Conservation (phyloP, 1,140 invertebrate genomes). For the Penaeus chinensis region DNA sequence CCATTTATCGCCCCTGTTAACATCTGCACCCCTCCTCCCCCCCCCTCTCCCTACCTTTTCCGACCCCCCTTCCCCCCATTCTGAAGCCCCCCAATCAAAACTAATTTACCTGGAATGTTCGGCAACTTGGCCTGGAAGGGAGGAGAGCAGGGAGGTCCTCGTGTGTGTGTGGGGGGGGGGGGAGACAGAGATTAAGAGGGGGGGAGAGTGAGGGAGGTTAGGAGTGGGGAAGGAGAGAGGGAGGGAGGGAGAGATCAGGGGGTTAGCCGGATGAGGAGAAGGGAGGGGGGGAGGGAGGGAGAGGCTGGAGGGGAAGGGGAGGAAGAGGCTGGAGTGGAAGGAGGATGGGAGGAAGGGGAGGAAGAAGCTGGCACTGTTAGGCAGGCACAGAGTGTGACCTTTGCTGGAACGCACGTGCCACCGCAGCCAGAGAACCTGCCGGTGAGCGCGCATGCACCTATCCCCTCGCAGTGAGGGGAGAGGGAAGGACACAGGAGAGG, state of each 20-base stretch:
- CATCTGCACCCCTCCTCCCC: no score
- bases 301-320: background rate
- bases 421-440: no score
- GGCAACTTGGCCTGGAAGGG: background rate
- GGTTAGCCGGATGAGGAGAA: background rate
- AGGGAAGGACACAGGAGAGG: background rate
- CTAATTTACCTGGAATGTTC: no score
- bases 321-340: background rate
- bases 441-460: no score
- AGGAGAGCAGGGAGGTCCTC: background rate
- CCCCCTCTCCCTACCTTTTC: no score
- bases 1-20: no score
- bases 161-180: background rate
- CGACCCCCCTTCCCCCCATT: no score
- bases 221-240: background rate
- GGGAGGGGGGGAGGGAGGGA: background rate
- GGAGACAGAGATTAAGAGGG: background rate
- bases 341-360: background rate
- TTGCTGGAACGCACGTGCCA: no score
- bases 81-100: no score
- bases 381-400: slow-evolving; percentile 6
- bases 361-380: background rate
- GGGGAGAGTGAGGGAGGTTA: background rate
- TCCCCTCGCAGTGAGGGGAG: background rate
- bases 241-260: background rate